These are phyloP conservation scores for Heliopora coerulea DNA, from an alignment of 92 coral and sea anemone genomes.

Conservation along the genomic window DNA sequence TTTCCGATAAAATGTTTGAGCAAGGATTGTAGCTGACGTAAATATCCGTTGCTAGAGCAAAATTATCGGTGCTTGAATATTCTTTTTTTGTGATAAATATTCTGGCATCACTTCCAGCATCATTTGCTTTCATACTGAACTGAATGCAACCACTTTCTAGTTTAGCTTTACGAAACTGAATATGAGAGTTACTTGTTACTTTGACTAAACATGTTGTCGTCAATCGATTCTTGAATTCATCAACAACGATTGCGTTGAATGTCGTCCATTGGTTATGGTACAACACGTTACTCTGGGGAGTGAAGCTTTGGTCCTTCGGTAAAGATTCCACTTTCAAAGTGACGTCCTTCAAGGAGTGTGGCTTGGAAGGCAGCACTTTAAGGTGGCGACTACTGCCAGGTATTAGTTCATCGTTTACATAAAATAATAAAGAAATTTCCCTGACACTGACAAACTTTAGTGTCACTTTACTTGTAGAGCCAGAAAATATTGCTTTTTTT, in stretches of 20 bases:
- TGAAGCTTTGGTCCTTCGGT: constrained; percentile 31
- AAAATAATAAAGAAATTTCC: too few relatives aligned
- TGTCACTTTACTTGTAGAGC: too few relatives aligned
- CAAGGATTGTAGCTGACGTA: constrained; percentile 18
- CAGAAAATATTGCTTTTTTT: too few relatives aligned
- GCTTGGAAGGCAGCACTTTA: background rate
- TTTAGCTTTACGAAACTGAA: background rate
- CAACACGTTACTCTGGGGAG: constrained; percentile 6
- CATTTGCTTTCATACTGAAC: constrained; percentile 15
- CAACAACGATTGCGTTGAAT: constrained; percentile 10
- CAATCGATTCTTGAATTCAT: background rate
- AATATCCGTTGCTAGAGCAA: background rate
- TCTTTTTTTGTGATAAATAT: background rate
- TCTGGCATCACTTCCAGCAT: constrained; percentile 4
- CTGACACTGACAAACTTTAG: too few relatives aligned
- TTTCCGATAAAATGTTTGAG: constrained; percentile 17
- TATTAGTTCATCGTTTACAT: too few relatives aligned
- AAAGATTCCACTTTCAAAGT: constrained; percentile 23
- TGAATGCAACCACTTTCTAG: constrained; percentile 20
- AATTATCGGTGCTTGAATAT: background rate
- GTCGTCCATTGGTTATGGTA: constrained; percentile 36
- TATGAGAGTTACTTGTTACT: constrained; percentile 8
- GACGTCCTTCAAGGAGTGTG: background rate
- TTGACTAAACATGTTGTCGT: background rate
- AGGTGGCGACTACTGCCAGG: too few relatives aligned